Evolutionary conservation across 30 jellyfish, hydroid and myxozoan genomes (phyloP).

Genomic region (Aurelia sp.): DNA sequence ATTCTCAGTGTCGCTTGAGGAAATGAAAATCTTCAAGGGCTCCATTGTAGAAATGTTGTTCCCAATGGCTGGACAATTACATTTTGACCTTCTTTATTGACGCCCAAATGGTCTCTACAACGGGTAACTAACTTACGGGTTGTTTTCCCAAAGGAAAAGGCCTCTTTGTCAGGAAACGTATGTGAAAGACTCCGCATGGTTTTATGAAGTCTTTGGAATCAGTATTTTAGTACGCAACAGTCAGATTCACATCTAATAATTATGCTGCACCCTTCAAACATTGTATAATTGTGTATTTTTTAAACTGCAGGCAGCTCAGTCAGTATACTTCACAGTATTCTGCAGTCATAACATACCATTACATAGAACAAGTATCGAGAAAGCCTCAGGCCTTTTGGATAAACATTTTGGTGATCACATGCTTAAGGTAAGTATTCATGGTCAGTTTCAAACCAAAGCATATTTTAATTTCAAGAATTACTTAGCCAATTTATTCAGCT

Average conservation of each 20-base stretch:
- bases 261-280: no score
- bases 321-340: slow-evolving; percentile 82
- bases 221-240: no score
- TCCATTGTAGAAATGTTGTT: background rate
- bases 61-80: background rate
- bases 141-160: background rate
- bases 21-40: no score
- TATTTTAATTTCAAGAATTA: no score
- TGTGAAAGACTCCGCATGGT: background rate
- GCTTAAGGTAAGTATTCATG: slow-evolving; percentile 59
- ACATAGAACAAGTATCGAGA: slow-evolving; percentile 73
- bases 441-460: no score
- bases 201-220: no score
- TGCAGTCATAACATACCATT: slow-evolving; percentile 76
- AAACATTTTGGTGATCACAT: slow-evolving; percentile 70
- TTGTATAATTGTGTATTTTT: no score
- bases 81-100: background rate
- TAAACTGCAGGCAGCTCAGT: slow-evolving; percentile 64
- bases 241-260: no score
- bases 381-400: slow-evolving; percentile 57
- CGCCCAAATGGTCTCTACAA: background rate
- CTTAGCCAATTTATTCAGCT: no score
- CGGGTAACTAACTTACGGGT: background rate
- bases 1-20: no score
- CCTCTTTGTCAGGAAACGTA: background rate